Conservation (phyloP, 2,888 invertebrate genomes). For the Meteorus cinctellus region DNA sequence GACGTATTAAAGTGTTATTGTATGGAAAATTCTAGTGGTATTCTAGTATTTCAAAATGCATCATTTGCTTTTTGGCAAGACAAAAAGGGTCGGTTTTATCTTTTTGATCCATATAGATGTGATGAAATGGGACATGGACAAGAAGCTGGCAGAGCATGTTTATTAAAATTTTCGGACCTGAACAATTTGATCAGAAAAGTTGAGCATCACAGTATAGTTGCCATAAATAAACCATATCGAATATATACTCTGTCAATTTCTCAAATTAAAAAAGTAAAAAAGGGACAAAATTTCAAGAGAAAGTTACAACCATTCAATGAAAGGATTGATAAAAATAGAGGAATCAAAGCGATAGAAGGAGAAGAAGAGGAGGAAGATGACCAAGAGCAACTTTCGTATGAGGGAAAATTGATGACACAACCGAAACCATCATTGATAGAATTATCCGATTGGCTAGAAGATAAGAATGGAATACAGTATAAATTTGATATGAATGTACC, state of each 20-base stretch:
- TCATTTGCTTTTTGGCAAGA: slow-evolving; percentile 67
- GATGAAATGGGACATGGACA: slow-evolving; percentile 58
- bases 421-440: slow-evolving; percentile 55
- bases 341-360: slow-evolving; percentile 20
- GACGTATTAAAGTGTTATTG: slow-evolving; percentile 54
- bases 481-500: slow-evolving; percentile 51
- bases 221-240: slow-evolving; percentile 56
- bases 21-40: slow-evolving; percentile 60
- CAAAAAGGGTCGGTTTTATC: slow-evolving; percentile 56
- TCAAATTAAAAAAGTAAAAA: slow-evolving; percentile 58
- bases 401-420: slow-evolving; percentile 2
- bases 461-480: slow-evolving; percentile 43
- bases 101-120: slow-evolving; percentile 68
- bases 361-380: slow-evolving; percentile 7
- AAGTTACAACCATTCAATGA: slow-evolving; percentile 22
- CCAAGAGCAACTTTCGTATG: slow-evolving; percentile 18
- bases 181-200: slow-evolving; percentile 58
- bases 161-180: slow-evolving; percentile 59
- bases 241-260: slow-evolving; percentile 62
- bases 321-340: slow-evolving; percentile 7
- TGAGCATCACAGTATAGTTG: slow-evolving; percentile 55
- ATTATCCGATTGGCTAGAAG: slow-evolving; percentile 58
- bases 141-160: slow-evolving; percentile 56
- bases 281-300: slow-evolving; percentile 32
- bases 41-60: slow-evolving; percentile 61